These are phyloP conservation scores for Belonocnema kinseyi DNA, from an alignment of 1,140 invertebrate species.

Conservation along the genomic window DNA sequence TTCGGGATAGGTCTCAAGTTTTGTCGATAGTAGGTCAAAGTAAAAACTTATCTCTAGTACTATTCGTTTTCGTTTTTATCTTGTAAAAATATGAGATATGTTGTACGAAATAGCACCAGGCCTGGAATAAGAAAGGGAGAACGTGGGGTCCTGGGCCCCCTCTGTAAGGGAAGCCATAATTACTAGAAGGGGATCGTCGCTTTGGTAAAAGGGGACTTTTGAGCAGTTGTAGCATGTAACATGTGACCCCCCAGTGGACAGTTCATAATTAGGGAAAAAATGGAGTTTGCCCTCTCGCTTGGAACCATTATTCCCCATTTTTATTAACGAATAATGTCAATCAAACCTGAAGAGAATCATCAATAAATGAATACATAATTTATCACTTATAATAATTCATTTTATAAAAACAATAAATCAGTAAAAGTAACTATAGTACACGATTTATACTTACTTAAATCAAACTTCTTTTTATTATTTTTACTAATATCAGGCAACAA, in stretches of 20 bases:
- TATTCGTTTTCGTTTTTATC: neutral
- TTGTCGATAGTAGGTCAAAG: neutral
- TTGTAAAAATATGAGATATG: neutral
- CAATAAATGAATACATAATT: neutral
- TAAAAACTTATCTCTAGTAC: constrained; percentile 17
- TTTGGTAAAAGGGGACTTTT: constrained; percentile 26
- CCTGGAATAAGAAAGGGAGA: constrained; percentile 21
- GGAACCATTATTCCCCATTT: neutral
- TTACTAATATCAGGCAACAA: no score
- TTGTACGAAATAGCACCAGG: constrained; percentile 7
- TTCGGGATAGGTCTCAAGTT: no score
- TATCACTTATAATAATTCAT: neutral
- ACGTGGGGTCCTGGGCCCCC: constrained; percentile 28
- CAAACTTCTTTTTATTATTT: no score
- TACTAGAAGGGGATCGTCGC: constrained; percentile 25
- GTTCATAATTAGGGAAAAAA: constrained; percentile 20
- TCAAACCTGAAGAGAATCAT: neutral
- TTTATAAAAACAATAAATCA: no score
- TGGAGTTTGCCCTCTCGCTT: neutral
- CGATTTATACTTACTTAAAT: no score
- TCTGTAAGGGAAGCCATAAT: constrained; percentile 28
- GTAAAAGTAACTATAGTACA: no score
- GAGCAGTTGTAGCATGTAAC: constrained; percentile 15
- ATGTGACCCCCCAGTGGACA: constrained; percentile 13
- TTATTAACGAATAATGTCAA: neutral